Conservation (phyloP, 2,888 invertebrate species). For the Morpho deidamia region DNA sequence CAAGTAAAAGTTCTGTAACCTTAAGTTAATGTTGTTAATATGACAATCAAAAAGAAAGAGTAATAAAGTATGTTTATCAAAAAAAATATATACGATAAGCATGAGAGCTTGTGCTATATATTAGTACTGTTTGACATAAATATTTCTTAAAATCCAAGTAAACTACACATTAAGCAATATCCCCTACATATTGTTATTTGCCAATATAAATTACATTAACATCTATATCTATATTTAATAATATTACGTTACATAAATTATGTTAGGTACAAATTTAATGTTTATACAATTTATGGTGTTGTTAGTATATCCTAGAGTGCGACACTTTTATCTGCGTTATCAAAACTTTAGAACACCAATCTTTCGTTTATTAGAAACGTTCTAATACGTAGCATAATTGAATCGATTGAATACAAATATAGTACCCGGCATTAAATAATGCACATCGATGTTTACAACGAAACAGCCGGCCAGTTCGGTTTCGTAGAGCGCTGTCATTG, state of each 20-base stretch:
- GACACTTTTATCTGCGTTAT: constrained; percentile 19
- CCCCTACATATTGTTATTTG: constrained; percentile 28
- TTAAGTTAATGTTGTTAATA: no score
- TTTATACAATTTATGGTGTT: constrained; percentile 20
- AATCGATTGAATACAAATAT: constrained; percentile 20
- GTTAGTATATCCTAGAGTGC: constrained; percentile 23
- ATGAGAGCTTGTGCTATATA: not conserved
- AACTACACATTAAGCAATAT: constrained; percentile 14
- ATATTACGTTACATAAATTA: constrained; percentile 50
- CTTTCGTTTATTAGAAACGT: constrained; percentile 20
- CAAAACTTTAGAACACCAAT: constrained; percentile 16
- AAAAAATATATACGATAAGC: not conserved
- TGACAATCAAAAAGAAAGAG: constrained; percentile 14
- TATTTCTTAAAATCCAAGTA: constrained; percentile 7
- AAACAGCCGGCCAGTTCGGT: no score
- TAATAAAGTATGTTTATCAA: constrained; percentile 21
- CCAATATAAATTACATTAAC: constrained; percentile 57
- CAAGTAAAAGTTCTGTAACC: constrained; percentile 7
- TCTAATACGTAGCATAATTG: constrained; percentile 20
- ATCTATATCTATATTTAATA: constrained; percentile 44
- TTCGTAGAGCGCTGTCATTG: no score
- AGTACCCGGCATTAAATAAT: no score
- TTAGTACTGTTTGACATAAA: constrained; percentile 1
- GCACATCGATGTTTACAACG: no score
- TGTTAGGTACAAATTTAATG: constrained; percentile 36